Conservation (phyloP, 2,113 vertebrate genomes). For the Dolichallabes microphthalmus region DNA sequence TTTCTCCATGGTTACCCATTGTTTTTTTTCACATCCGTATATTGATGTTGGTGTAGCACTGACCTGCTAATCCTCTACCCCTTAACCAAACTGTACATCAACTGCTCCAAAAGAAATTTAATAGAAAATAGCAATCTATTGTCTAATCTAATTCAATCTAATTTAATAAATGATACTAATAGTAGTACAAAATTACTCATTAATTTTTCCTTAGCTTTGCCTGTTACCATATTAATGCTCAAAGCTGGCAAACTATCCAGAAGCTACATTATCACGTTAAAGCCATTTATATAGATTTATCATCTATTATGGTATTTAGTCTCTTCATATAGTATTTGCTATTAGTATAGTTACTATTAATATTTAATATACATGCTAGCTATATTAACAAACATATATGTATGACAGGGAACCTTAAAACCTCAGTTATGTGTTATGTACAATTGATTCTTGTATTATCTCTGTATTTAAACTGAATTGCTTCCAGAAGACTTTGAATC, state of each 20-base stretch:
- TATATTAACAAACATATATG: background rate
- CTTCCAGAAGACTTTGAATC: slow-evolving; percentile 3
- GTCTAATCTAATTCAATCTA: no score
- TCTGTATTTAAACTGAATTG: slow-evolving; percentile 1
- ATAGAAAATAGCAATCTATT: background rate
- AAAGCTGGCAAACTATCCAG: background rate
- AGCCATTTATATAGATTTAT: background rate
- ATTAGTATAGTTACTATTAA: background rate
- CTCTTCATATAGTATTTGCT: background rate
- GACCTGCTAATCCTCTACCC: slow-evolving; percentile 66
- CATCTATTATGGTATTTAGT: background rate
- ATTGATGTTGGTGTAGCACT: slow-evolving; percentile 70
- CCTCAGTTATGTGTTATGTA: background rate
- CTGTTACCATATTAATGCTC: background rate
- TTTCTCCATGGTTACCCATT: slow-evolving; percentile 65
- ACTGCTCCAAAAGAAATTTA: slow-evolving; percentile 24
- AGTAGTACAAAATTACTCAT: background rate
- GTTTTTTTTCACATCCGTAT: slow-evolving; percentile 66
- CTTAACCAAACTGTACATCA: slow-evolving; percentile 52
- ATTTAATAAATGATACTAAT: background rate
- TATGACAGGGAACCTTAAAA: background rate
- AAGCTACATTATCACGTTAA: background rate
- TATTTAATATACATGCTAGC: background rate
- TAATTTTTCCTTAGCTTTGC: background rate
- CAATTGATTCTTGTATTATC: background rate